Base-by-base conservation (phyloP, 2,113 vertebrate species). In the Bettongia penicillata region DNA sequence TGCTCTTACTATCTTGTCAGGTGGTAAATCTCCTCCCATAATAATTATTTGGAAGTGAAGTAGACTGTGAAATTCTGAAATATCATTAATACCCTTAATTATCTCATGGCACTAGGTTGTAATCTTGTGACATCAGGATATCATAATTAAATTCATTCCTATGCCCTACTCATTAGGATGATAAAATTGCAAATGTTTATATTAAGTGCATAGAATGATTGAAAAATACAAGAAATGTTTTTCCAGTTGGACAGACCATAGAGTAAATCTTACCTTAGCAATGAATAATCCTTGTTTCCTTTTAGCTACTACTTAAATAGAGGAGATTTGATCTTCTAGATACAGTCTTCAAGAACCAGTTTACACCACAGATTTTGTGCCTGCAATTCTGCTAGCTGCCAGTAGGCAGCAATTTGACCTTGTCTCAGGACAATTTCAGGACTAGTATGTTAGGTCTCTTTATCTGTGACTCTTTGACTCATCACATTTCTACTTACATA, bases 61-160 rank as follows among this genome's bases (percentile, higher is more conserved):
- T 92, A 51, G 25, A 89, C 57, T 89, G 89, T 89, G 53, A 93
- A 91, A 90, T 91, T 24, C 50, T 53, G 48, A 92, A 61, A 51
- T 12, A 43, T 28, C 50, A 53, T 91, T 53, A 51, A n/a, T 53
- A n/a, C 1, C 50, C 47, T 89, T 96, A 94, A 90, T 61, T 90
- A 91, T 52, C 57, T 57, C 84, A 57, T 53, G 1, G 12, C 25
- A 61, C 47, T 12, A 47, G 43, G 2, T 92, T 57, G 0, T 89
- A 93, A 50, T 89, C 28, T 92, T 92, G 16, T 61, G 11, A 61
- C 1, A 50, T 51, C 51, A 94, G 50, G 16, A 49, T 28, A 28
- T 89, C 91, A 89, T 94, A 6, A 92, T 61, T 92, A 77, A 90
- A 92, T 57, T 97, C 93, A 92, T 89, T 53, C 94, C 48, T 51